Evolutionary conservation across 2,888 invertebrate species (phyloP).

Genomic region (Cabera pusaria): DNA sequence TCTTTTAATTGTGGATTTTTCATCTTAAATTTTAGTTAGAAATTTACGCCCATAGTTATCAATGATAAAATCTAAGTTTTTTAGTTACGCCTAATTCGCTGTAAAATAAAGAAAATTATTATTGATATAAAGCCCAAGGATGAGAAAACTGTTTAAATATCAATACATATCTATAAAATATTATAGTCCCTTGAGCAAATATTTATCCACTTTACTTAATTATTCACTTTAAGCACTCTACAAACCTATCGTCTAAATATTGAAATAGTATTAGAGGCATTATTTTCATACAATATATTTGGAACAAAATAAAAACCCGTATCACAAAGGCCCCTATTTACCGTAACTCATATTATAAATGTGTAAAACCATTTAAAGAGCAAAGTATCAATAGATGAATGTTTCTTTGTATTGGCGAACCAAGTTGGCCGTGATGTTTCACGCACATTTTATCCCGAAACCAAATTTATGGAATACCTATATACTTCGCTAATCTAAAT

Average conservation of each 20-base stretch:
- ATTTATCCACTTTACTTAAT: constrained; percentile 13
- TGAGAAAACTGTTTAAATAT: no score
- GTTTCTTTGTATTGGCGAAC: constrained; percentile 80
- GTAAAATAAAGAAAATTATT: no score
- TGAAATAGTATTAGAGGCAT: constrained; percentile 76
- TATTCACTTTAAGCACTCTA: constrained; percentile 17
- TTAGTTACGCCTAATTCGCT: no score
- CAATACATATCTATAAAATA: no score
- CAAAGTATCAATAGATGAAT: constrained; percentile 77
- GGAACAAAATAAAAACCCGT: constrained; percentile 66
- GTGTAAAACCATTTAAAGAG: constrained; percentile 83
- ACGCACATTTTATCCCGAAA: constrained; percentile 75
- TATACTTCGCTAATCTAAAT: constrained; percentile 27
- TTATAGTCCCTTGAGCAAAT: no score
- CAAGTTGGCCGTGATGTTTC: constrained; percentile 80
- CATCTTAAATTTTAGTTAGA: constrained; percentile 26
- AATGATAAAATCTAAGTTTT: no score
- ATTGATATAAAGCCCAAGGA: no score
- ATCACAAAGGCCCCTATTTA: constrained; percentile 73
- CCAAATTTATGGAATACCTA: constrained; percentile 46
- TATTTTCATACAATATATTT: constrained; percentile 78
- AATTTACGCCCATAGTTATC: constrained; percentile 2
- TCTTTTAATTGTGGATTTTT: constrained; percentile 39
- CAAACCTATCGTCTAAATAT: constrained; percentile 56
- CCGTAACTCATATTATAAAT: constrained; percentile 80